Evolutionary conservation across 2,888 invertebrate species (phyloP).

Genomic region (Tubulanus polymorphus): DNA sequence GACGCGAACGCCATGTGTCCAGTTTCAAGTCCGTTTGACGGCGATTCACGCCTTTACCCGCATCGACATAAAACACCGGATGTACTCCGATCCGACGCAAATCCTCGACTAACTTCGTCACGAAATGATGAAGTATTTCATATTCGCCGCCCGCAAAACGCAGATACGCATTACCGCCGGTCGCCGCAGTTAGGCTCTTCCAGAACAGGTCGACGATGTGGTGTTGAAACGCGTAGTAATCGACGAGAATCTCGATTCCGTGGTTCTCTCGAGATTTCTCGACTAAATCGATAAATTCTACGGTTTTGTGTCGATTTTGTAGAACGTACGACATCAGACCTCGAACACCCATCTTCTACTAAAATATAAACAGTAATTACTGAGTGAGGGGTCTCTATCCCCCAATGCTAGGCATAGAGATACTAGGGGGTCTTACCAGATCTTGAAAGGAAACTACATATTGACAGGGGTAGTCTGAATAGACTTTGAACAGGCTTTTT

Average conservation of each 20-base stretch:
- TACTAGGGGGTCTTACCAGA: no score
- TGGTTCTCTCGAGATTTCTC: constrained; percentile 28
- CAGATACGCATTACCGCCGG: constrained; percentile 32
- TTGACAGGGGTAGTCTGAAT: no score
- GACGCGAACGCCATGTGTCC: constrained; percentile 38
- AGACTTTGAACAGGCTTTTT: no score
- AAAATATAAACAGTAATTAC: no score
- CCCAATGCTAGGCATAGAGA: no score
- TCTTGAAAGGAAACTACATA: no score
- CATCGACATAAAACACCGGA: constrained; percentile 44
- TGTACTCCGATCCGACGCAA: constrained; percentile 33
- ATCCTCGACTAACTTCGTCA: constrained; percentile 35
- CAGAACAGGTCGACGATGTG: constrained; percentile 33
- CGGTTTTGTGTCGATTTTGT: constrained; percentile 26
- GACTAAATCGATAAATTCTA: constrained; percentile 36
- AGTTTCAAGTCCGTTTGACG: constrained; percentile 32
- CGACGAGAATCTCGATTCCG: constrained; percentile 44
- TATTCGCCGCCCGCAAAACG: constrained; percentile 45
- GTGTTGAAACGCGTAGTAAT: constrained; percentile 43
- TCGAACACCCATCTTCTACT: constrained; percentile 40
- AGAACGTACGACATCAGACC: constrained; percentile 34
- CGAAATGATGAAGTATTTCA: constrained; percentile 26
- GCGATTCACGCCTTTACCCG: constrained; percentile 36
- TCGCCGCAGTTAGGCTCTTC: constrained; percentile 24
- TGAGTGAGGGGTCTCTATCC: no score